These are phyloP conservation scores for Asarcornis scutulata DNA, from an alignment of 2,113 vertebrate genomes.

Conservation along the genomic window DNA sequence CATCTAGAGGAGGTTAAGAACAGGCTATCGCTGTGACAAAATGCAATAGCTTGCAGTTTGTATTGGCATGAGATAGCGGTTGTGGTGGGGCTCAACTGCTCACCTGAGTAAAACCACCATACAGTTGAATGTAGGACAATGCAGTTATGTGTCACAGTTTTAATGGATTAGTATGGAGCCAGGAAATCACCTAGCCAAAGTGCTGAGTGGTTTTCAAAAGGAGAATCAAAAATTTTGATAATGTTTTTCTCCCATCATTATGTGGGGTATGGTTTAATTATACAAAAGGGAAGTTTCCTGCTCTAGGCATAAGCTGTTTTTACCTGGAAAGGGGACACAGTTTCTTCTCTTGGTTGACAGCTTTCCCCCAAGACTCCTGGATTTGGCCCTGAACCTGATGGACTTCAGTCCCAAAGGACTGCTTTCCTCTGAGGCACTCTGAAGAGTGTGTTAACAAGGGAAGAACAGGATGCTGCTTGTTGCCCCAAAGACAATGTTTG, in stretches of 20 bases:
- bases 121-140: background rate
- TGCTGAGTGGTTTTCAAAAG: background rate
- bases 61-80: too few relatives aligned
- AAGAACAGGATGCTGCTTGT: rapidly evolving
- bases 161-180: background rate
- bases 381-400: background rate
- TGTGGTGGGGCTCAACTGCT: too few relatives aligned
- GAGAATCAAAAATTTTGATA: background rate
- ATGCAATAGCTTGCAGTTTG: background rate
- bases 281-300: background rate
- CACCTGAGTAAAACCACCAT: too few relatives aligned
- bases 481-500: background rate
- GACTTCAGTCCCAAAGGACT: background rate
- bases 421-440: background rate
- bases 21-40: background rate
- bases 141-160: background rate
- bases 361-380: background rate
- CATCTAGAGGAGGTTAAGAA: background rate
- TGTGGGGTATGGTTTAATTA: background rate
- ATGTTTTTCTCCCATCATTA: background rate
- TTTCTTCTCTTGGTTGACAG: background rate
- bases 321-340: background rate
- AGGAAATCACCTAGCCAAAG: background rate
- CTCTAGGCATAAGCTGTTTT: background rate
- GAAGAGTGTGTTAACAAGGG: background rate